These are phyloP conservation scores for Kryptopterus vitreolus DNA, from an alignment of 2,797 vertebrate genomes.

Conservation along the genomic window DNA sequence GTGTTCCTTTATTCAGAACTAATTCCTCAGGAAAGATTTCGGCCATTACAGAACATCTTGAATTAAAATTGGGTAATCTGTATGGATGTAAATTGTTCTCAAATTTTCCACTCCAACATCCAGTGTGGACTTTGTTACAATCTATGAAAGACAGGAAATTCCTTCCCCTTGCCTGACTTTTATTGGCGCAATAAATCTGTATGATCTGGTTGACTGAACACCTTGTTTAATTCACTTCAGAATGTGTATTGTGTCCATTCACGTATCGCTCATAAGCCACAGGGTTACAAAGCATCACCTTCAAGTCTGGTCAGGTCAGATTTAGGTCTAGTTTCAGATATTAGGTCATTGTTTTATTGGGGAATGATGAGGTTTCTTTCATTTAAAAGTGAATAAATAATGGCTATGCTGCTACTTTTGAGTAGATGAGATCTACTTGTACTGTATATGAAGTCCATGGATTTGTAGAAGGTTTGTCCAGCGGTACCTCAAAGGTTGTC, in stretches of 20 bases:
- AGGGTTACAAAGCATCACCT: neutral
- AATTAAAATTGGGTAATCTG: slow-evolving; percentile 60
- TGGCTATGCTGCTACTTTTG: neutral
- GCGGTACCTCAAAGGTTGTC: slow-evolving; percentile 24
- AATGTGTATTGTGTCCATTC: slow-evolving; percentile 30
- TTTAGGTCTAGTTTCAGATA: neutral
- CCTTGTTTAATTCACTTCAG: slow-evolving; percentile 55
- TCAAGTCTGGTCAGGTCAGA: neutral
- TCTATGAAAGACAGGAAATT: slow-evolving; percentile 10
- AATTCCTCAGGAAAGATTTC: slow-evolving; percentile 38
- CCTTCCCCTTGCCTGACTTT: slow-evolving; percentile 53
- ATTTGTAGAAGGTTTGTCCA: slow-evolving; percentile 46
- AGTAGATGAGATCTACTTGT: neutral
- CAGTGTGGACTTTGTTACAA: slow-evolving; percentile 63
- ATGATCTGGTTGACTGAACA: slow-evolving; percentile 57
- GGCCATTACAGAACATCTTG: slow-evolving; percentile 51
- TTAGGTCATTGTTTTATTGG: neutral
- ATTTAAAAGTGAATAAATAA: neutral
- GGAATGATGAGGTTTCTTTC: neutral
- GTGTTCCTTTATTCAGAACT: slow-evolving; percentile 49
- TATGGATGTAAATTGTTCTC: slow-evolving; percentile 55
- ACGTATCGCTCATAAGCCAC: slow-evolving; percentile 17
- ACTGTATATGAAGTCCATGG: slow-evolving; percentile 26
- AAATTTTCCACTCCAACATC: slow-evolving; percentile 45
- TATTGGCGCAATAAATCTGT: slow-evolving; percentile 65